phyloP scores from a whole-genome alignment of 2,113 vertebrate genomes.

The Gyps fulvus region DNA sequence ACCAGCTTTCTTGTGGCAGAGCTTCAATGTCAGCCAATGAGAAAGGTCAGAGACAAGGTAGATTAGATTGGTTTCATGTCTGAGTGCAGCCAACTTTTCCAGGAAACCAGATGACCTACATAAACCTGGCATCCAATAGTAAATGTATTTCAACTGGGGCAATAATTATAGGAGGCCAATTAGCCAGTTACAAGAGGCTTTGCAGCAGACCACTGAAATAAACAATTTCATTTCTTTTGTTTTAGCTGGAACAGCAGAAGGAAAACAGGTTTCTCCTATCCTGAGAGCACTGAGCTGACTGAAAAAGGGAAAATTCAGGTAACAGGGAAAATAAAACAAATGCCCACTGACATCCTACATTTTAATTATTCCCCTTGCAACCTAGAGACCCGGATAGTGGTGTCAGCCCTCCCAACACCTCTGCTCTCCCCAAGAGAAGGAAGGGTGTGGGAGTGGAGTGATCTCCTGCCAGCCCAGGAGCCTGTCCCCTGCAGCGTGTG shows the following conservation, averaged over 20 bases:
- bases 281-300: neutral
- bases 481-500: neutral
- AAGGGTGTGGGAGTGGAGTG: neutral
- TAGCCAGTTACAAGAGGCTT: neutral
- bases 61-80: neutral
- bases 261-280: neutral
- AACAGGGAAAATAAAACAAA: neutral
- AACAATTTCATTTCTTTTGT: neutral
- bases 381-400: too few species aligned
- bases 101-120: neutral
- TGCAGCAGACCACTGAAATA: neutral
- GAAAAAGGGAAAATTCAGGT: neutral
- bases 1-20: neutral
- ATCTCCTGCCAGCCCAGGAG: neutral
- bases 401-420: neutral
- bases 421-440: rapidly evolving
- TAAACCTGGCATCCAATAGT: neutral
- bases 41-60: neutral
- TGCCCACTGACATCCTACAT: neutral
- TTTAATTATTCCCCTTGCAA: neutral
- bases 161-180: neutral
- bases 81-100: neutral
- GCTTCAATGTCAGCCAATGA: neutral
- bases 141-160: neutral
- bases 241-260: neutral